Base-by-base conservation (phyloP, 2,888 invertebrate species). In the Coremacera marginata region DNA sequence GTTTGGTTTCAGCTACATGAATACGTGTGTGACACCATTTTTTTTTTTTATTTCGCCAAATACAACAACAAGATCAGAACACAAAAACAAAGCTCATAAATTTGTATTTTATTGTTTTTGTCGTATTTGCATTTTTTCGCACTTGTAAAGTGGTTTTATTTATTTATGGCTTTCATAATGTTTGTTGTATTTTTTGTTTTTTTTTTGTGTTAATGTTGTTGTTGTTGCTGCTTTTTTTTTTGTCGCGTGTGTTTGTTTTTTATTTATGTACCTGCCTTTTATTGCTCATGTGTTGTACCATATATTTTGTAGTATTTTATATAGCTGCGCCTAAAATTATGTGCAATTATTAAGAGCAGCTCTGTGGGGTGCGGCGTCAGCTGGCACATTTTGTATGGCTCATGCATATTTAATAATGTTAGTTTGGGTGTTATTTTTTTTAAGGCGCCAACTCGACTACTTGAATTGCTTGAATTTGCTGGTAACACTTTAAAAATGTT, bases 231-330 rank as follows among this genome's bases (percentile, higher is more conserved):
- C 8, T 19, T 9, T 60, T 60, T 22, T 60, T 57, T 22, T 25
- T 60, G 57, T 60, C 57, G 14, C 57, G 25, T 11, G 25, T 60
- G 25, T 60, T 60, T 60, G n/a, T 60, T 22, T 60, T 60, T 60
- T 60, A 22, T 27, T 22, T 60, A 25, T 9, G 7, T 14, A 60
- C 57, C 57, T 60, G 25, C 14, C 3, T 60, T 27, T 25, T 60
- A 55, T 19, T 22, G 7, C 19, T 7, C 55, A 55, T n/a, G 22
- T 22, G 55, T 22, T 22, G 19, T n/a, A 1, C 2, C 52, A 19
- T 19, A 31, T 4, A 52, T 19, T 52, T 16, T 52, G 52, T 52
- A 19, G 37, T 11, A 44, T 44, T 3, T 44, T 44, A 7, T 44
- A 3, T 11, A 44, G 44, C 44, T 11, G 44, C 44, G 44, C 44